Conservation (phyloP, 2,797 vertebrate species). For the Urosaurus nigricauda region DNA sequence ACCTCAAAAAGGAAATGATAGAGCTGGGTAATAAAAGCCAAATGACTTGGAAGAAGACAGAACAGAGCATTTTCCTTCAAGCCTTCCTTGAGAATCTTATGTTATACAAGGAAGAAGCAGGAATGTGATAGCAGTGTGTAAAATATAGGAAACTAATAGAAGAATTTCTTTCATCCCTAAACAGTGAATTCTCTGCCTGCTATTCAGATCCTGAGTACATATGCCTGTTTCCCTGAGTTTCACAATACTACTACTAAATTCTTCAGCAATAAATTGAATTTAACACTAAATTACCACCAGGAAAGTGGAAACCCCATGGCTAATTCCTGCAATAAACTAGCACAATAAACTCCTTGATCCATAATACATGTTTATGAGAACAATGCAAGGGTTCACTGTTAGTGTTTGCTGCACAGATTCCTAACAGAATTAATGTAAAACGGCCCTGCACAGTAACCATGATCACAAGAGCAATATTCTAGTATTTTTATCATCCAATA, state of each 20-base stretch:
- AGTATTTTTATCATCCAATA: not conserved
- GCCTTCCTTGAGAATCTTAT: not conserved
- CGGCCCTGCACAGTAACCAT: not conserved
- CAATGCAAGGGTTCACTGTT: not conserved
- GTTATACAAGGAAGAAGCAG: not conserved
- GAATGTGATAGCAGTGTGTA: not conserved
- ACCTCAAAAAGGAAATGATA: slow-evolving; percentile 1
- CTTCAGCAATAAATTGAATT: not conserved
- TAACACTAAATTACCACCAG: not conserved
- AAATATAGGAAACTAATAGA: not conserved
- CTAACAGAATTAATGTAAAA: not conserved
- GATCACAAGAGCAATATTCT: not conserved
- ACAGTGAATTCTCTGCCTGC: not conserved
- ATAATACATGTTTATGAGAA: not conserved
- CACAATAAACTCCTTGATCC: not conserved
- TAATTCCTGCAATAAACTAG: not conserved
- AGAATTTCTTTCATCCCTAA: not conserved
- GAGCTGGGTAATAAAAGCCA: not conserved
- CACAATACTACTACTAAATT: not conserved
- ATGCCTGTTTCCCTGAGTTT: not conserved
- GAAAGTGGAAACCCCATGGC: not conserved
- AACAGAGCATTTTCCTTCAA: not conserved
- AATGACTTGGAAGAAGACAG: not conserved
- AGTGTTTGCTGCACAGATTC: not conserved
- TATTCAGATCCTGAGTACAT: not conserved